Evolutionary conservation across 2,113 vertebrate genomes (phyloP).

Genomic region (Amblyornis subalaris): DNA sequence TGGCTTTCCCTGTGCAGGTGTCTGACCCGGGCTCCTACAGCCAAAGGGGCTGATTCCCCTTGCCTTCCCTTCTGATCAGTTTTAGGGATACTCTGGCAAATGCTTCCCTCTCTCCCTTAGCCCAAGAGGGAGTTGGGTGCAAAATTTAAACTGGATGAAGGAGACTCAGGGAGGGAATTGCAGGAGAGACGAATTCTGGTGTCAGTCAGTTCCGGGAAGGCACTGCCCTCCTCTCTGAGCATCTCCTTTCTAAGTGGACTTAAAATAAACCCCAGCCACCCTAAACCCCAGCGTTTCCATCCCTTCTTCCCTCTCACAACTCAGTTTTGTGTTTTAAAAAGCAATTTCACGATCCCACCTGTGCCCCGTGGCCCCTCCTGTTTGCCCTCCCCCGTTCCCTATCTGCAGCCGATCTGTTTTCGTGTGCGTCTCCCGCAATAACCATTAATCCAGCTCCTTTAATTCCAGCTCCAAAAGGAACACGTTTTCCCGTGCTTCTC

Average conservation of each 20-base stretch:
- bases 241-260: background rate
- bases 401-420: background rate
- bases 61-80: background rate
- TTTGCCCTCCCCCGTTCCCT: slow-evolving; percentile 22
- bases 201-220: background rate
- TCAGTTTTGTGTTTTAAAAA: background rate
- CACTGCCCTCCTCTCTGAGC: background rate
- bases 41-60: background rate
- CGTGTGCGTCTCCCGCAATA: background rate
- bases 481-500: slow-evolving; percentile 2
- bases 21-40: background rate
- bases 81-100: background rate
- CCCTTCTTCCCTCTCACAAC: background rate
- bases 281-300: accelerated
- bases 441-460: slow-evolving; percentile 42
- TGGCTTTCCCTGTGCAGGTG: background rate
- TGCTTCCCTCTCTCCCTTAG: background rate
- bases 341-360: slow-evolving; percentile 1
- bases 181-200: background rate
- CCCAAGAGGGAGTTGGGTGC: background rate
- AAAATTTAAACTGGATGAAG: background rate
- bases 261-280: background rate
- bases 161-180: background rate
- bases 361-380: background rate
- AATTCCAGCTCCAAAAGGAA: slow-evolving; percentile 9